A percentile compares a stretch with the other conserved stretches of the same genome.
Evolutionary conservation across 2,888 invertebrate species (phyloP).

Genomic region (Acanthosepion esculentum): DNA sequence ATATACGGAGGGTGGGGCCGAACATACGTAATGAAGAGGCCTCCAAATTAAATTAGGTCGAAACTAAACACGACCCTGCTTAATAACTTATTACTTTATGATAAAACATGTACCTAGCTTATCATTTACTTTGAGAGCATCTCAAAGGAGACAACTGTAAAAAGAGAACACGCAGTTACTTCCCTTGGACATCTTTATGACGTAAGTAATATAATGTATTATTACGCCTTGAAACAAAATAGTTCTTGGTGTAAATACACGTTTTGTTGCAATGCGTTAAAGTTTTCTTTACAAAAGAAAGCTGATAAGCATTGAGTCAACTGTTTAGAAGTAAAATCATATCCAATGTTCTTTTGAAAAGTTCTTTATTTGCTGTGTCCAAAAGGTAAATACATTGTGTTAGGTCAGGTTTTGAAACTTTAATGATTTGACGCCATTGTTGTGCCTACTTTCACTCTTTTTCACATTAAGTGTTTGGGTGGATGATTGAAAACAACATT

Average conservation of each 20-base stretch:
- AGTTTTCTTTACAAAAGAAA: background rate
- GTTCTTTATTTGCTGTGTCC: background rate
- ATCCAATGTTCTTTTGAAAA: background rate
- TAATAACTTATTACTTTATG: too few species aligned
- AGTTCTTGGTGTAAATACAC: background rate
- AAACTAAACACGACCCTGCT: too few species aligned
- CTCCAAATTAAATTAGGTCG: too few species aligned
- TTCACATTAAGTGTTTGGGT: background rate
- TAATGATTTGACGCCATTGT: background rate
- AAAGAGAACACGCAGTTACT: background rate
- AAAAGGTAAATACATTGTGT: background rate
- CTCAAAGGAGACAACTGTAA: background rate
- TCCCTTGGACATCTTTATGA: background rate
- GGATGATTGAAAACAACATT: background rate
- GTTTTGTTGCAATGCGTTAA: background rate
- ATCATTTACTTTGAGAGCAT: background rate
- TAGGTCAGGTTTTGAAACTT: background rate
- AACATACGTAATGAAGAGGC: too few species aligned
- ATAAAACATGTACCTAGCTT: too few species aligned
- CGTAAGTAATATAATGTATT: background rate
- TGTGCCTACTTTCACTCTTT: constrained; percentile 13
- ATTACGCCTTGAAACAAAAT: background rate
- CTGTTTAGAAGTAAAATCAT: background rate
- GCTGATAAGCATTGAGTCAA: background rate
- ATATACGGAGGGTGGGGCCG: too few species aligned